Percentiles rank a stretch among this genome's conserved stretches.
Evolutionary conservation across 2,797 vertebrate species (phyloP).

Genomic region (Ctenopoma multispine): DNA sequence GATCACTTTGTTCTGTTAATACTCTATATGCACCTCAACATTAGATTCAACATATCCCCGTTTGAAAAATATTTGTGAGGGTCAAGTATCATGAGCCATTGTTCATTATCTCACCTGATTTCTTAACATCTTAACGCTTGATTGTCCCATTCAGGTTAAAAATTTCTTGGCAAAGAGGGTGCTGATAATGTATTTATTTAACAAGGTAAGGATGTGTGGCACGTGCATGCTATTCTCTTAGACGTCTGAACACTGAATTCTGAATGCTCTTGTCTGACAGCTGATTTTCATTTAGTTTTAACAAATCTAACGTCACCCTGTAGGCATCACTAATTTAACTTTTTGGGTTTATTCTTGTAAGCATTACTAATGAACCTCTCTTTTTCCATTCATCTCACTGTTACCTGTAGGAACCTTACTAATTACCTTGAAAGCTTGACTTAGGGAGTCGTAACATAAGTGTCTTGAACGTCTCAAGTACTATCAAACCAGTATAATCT

Average conservation of each 20-base stretch:
- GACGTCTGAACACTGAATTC: conserved; percentile 4
- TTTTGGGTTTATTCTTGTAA: conserved; percentile 23
- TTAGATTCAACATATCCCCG: no score
- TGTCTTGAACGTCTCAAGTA: neutral
- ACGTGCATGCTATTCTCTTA: conserved; percentile 49
- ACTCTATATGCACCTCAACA: neutral
- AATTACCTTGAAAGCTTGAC: conserved; percentile 54
- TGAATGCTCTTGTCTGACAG: conserved; percentile 28
- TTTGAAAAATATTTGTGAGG: neutral
- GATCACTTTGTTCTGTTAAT: neutral
- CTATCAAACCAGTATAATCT: neutral
- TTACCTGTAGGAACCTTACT: conserved; percentile 33
- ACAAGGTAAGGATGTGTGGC: conserved; percentile 89
- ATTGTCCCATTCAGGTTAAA: conserved; percentile 89
- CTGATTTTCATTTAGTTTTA: conserved; percentile 14
- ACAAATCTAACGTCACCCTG: conserved; percentile 28
- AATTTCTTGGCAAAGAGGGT: conserved; percentile 91
- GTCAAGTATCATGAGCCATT: conserved; percentile 33
- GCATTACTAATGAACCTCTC: neutral
- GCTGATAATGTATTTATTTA: conserved; percentile 97
- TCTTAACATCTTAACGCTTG: conserved; percentile 50
- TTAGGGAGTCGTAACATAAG: conserved; percentile 35
- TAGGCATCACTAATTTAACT: conserved; percentile 50
- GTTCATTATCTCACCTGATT: conserved; percentile 22
- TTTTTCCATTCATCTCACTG: conserved; percentile 40